These are phyloP conservation scores for Grantiella picta DNA, from an alignment of 2,113 vertebrate genomes.

Conservation along the genomic window DNA sequence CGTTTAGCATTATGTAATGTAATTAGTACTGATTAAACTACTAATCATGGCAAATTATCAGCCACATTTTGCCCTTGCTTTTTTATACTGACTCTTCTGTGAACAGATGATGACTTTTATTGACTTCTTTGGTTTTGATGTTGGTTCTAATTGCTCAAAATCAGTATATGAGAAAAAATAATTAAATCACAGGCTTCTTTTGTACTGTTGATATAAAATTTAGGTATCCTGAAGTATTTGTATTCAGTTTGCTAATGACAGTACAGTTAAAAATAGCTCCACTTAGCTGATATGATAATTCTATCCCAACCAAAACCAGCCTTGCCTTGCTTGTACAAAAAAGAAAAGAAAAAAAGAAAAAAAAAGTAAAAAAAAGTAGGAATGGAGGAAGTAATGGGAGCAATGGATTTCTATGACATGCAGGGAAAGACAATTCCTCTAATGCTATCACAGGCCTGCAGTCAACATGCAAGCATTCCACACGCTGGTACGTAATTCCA, in stretches of 20 bases:
- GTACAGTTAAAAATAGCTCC: not conserved
- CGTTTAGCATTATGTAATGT: not conserved
- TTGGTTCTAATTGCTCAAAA: not conserved
- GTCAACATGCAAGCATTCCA: not conserved
- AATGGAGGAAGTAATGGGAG: not conserved
- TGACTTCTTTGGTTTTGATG: not conserved
- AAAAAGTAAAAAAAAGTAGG: not conserved
- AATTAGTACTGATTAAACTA: constrained; percentile 26
- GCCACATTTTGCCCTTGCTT: not conserved
- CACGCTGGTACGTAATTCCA: not conserved
- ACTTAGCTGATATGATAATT: not conserved
- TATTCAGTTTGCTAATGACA: not conserved
- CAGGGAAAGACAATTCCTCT: not conserved
- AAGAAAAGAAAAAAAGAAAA: not conserved
- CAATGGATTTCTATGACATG: not conserved
- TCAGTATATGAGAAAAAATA: not conserved
- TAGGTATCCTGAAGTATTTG: not conserved
- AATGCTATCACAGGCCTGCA: not conserved
- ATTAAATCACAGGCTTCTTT: not conserved
- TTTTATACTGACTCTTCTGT: not conserved
- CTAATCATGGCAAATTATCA: not conserved
- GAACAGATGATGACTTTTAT: not conserved
- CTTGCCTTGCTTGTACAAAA: not conserved
- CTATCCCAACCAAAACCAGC: not conserved
- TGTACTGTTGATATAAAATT: not conserved